Evolutionary conservation across 1,140 invertebrate species (phyloP).

Genomic region (Melanaphis sacchari): DNA sequence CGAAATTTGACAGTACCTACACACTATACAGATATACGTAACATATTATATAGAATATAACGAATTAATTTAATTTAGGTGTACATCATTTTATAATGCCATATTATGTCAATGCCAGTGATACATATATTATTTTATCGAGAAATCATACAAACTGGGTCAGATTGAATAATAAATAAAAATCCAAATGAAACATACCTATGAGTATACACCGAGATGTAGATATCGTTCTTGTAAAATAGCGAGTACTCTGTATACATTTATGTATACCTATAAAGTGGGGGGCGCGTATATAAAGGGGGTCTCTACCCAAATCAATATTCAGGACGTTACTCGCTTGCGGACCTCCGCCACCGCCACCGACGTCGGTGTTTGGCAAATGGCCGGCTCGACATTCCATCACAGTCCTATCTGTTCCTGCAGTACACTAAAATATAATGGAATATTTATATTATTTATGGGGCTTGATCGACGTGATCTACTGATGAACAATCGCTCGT

Average conservation of each 20-base stretch:
- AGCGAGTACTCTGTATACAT: not conserved
- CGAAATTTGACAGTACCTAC: constrained; percentile 24
- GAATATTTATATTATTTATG: constrained; percentile 55
- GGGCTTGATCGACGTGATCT: constrained; percentile 40
- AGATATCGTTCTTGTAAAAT: not conserved
- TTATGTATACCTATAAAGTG: constrained; percentile 28
- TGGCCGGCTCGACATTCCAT: constrained; percentile 52
- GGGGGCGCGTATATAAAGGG: not conserved
- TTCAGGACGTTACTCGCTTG: constrained; percentile 33
- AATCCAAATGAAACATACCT: not conserved
- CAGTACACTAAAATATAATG: constrained; percentile 36
- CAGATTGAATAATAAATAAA: not conserved
- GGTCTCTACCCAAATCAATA: constrained; percentile 45
- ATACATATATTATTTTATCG: not conserved
- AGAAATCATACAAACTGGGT: not conserved
- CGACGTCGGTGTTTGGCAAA: constrained; percentile 41
- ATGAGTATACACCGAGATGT: not conserved
- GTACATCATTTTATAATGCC: not conserved
- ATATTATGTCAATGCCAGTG: not conserved
- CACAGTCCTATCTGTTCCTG: constrained; percentile 39
- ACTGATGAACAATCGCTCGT: constrained; percentile 34
- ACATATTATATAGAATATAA: not conserved
- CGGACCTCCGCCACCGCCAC: constrained; percentile 7
- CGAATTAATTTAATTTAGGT: not conserved
- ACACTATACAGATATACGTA: not conserved